Evolutionary conservation across 2,888 invertebrate genomes (phyloP), one percentile per base, ranked within the genome.

Genomic region (Melieria omissa): DNA sequence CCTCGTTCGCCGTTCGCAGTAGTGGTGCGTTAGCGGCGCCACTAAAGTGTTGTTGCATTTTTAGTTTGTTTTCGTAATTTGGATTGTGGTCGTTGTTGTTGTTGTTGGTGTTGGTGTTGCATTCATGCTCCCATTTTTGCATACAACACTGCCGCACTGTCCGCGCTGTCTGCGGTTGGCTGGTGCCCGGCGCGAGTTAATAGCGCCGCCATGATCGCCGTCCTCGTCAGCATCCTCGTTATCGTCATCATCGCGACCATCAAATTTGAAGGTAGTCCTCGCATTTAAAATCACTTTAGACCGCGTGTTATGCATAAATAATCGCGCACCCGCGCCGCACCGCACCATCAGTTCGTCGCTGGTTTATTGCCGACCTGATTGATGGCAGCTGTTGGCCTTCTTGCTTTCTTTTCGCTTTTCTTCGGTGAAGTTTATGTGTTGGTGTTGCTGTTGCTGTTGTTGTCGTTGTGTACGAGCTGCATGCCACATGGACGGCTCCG

Each of bases 231-330:
- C 77, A 75, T 73, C 77, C 76, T 73, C 72, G 52, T 52, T 73
- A 58, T 55, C 67, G 42, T 47, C 41, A 47, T 49, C 72, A 57
- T 45, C 73, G 57, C 42, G 61, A 63, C 54, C 67, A 54, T 72
- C 72, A 60, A 42, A 73, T 73, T 73, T 63, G 64, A 69, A 74
- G 64, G 73, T 73, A 75, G 74, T 67, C 75, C 73, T 73, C 72
- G 66, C 66, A 66, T 66, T 66, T 66, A 66, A 66, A 66, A 81
- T 83, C 82, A 80, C 80, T 83, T 82, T 82, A 76, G 5, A 54
- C 76, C 74, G 74, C 77, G 79, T 80, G 84, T 83, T 82, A 82
- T 83, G 84, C 82, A 84, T 84, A 84, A 83, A 83, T 84, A 83
- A 84, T 77, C 81, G 73, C 70, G 42, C 46, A 16, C 41, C 61